Evolutionary conservation across 2,797 vertebrate genomes (phyloP).

Genomic region (Urophycis tenuis): DNA sequence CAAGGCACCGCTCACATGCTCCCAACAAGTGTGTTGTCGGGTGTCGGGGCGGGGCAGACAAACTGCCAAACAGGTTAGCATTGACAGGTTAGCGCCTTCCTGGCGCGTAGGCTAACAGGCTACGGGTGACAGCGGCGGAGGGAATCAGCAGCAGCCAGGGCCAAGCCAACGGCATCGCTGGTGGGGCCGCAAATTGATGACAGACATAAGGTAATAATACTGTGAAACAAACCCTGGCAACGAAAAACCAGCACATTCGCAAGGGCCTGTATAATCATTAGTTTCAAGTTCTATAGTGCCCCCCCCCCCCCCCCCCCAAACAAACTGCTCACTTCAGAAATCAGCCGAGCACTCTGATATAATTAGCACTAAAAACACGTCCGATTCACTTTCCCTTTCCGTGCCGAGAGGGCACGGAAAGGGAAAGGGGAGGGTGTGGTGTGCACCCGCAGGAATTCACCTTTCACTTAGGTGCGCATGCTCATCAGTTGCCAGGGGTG

Average conservation of each 20-base stretch:
- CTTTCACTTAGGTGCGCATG: slow-evolving; percentile 53
- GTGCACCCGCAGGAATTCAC: slow-evolving; percentile 64
- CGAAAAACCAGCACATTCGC: not conserved
- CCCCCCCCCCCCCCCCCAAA: too few relatives aligned
- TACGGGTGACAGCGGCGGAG: not conserved
- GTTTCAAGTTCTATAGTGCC: not conserved
- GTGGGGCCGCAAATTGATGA: not conserved
- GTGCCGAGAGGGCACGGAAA: slow-evolving; percentile 58
- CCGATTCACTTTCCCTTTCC: slow-evolving; percentile 41
- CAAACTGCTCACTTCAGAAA: not conserved
- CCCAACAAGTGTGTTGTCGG: slow-evolving; percentile 33
- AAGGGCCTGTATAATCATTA: not conserved
- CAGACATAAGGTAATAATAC: not conserved
- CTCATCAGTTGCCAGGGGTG: slow-evolving; percentile 66
- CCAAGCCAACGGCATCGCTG: not conserved
- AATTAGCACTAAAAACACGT: not conserved
- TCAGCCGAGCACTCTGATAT: not conserved
- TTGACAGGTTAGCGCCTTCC: not conserved
- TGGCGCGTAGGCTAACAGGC: too few relatives aligned
- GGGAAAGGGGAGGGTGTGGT: slow-evolving; percentile 37
- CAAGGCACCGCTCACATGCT: slow-evolving; percentile 30
- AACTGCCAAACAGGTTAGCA: not conserved
- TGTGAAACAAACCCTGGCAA: not conserved
- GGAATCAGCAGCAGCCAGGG: not conserved
- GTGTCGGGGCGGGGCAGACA: slow-evolving; percentile 18